Evolutionary conservation across 2,113 vertebrate species (phyloP).

Genomic region (Cyprinodon tularosa): DNA sequence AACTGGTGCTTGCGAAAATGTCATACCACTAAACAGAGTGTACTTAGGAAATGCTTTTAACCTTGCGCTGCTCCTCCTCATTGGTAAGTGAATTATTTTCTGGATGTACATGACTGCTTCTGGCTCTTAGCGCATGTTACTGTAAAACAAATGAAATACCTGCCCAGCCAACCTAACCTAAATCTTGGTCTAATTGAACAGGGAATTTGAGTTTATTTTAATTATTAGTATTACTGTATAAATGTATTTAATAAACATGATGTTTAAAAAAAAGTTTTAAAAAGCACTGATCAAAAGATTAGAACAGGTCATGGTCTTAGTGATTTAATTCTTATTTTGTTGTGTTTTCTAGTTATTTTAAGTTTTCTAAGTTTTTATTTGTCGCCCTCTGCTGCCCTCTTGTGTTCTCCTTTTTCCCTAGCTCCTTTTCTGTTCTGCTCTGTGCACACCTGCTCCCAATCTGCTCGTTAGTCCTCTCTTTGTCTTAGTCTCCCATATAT

Average conservation of each 20-base stretch:
- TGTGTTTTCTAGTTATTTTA: neutral
- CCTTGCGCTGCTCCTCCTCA: conserved; percentile 12
- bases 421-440: no score
- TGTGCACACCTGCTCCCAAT: no score
- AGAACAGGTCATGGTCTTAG: neutral
- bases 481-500: no score
- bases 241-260: neutral
- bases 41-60: conserved; percentile 45
- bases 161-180: neutral
- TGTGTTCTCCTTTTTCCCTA: no score
- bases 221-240: neutral
- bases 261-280: neutral
- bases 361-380: no score
- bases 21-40: conserved; percentile 6
- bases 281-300: neutral
- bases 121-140: neutral
- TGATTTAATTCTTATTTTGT: neutral
- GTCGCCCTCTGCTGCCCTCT: no score
- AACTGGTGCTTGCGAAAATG: neutral
- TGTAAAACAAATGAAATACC: conserved; percentile 2
- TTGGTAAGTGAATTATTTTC: conserved; percentile 15
- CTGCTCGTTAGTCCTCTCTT: no score
- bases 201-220: neutral
- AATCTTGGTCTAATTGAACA: neutral
- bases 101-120: conserved; percentile 4